A percentile compares a stretch with the other conserved stretches of the same genome.
phyloP scores from a whole-genome alignment of 2,113 vertebrate species.

The Echinops telfairi region DNA sequence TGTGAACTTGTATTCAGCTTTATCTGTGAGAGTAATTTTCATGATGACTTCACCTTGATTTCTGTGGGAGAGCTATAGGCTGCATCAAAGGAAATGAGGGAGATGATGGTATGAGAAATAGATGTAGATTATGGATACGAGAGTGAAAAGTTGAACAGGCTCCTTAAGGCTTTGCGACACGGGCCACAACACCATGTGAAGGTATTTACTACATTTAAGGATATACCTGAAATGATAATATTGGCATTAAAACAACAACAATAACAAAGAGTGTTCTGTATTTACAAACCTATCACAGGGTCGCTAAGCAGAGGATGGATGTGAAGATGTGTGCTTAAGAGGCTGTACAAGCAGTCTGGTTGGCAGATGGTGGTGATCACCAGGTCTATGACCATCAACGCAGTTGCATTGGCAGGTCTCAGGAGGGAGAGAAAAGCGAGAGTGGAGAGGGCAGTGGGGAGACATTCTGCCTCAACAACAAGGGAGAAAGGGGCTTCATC shows the following conservation, averaged over 20 bases:
- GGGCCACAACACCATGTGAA: neutral
- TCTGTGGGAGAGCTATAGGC: neutral
- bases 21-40: neutral
- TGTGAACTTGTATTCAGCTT: neutral
- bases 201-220: neutral
- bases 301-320: neutral
- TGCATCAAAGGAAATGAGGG: neutral
- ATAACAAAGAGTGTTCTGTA: too few relatives aligned
- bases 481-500: neutral
- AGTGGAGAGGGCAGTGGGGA: neutral
- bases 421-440: neutral
- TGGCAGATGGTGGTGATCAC: neutral
- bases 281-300: neutral
- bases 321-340: neutral
- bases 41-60: neutral
- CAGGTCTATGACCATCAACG: neutral
- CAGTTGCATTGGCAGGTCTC: neutral
- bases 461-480: neutral
- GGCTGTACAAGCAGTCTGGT: neutral
- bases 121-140: neutral
- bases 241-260: too few relatives aligned
- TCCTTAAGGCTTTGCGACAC: too few relatives aligned
- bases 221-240: neutral
- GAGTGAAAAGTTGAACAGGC: too few relatives aligned
- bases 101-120: neutral